Conservation (phyloP, 2,888 invertebrate genomes). For the Dryobotodes eremita region DNA sequence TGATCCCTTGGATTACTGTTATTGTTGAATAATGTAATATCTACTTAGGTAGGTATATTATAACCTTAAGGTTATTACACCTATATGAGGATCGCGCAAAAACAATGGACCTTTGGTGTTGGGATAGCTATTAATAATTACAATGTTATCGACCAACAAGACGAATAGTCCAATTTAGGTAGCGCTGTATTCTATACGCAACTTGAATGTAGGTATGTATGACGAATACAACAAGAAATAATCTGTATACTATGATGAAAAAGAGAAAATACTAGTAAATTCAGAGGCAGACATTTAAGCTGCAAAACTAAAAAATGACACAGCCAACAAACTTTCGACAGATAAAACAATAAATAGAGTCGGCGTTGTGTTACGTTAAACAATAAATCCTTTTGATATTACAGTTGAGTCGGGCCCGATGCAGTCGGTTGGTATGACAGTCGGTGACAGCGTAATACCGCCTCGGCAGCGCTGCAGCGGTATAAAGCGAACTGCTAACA, state of each 20-base stretch:
- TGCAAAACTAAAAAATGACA: slow-evolving; percentile 30
- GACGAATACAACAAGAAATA: slow-evolving; percentile 4
- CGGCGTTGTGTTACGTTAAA: slow-evolving; percentile 58
- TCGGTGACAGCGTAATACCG: slow-evolving; percentile 66
- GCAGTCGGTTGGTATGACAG: slow-evolving; percentile 64
- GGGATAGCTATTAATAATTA: slow-evolving; percentile 64
- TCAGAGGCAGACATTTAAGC: slow-evolving; percentile 8
- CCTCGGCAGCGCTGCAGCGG: slow-evolving; percentile 51
- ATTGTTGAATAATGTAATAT: slow-evolving; percentile 47
- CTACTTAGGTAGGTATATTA: slow-evolving; percentile 17
- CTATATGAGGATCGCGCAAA: slow-evolving; percentile 45
- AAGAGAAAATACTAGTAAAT: slow-evolving; percentile 6
- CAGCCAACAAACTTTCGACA: slow-evolving; percentile 50
- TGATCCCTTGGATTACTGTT: slow-evolving; percentile 13
- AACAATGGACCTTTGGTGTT: slow-evolving; percentile 61
- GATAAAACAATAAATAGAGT: slow-evolving; percentile 61
- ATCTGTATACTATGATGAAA: slow-evolving; percentile 1
- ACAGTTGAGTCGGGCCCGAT: slow-evolving; percentile 61
- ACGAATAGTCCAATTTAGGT: slow-evolving; percentile 52
- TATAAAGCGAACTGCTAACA: slow-evolving; percentile 62
- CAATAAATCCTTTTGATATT: slow-evolving; percentile 73
- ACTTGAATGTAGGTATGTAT: not conserved
- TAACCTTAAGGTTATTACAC: slow-evolving; percentile 25
- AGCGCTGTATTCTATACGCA: slow-evolving; percentile 10
- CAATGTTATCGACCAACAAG: slow-evolving; percentile 51